These are phyloP conservation scores for Porites australiensis DNA, from an alignment of 64 coral and sea anemone species.

Conservation along the genomic window DNA sequence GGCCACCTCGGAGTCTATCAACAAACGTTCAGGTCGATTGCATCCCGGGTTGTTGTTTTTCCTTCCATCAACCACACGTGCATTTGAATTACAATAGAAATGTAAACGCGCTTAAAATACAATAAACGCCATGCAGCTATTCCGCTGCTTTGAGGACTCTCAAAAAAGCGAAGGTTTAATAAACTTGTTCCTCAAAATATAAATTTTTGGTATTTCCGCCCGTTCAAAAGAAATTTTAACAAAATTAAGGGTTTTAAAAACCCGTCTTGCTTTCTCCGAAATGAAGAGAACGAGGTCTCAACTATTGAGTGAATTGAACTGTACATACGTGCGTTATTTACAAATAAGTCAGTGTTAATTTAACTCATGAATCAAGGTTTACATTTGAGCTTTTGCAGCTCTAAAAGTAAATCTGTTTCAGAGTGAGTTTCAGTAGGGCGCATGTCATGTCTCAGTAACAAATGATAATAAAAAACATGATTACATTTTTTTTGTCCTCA, in stretches of 20 bases:
- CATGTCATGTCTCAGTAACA: not conserved
- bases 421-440: too few relatives aligned
- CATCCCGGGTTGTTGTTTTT: not conserved
- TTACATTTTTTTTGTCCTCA: not conserved
- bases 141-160: too few relatives aligned
- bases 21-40: not conserved
- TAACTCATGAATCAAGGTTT: not conserved
- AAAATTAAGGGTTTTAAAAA: not conserved
- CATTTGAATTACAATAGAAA: conserved; percentile 38
- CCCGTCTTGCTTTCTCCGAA: not conserved
- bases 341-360: not conserved
- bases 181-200: too few relatives aligned
- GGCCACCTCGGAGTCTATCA: not conserved
- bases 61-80: not conserved
- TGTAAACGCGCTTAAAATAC: not conserved
- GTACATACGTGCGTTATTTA: conserved; percentile 18
- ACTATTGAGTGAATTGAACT: not conserved
- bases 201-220: too few relatives aligned
- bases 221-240: too few relatives aligned
- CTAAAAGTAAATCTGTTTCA: too few relatives aligned
- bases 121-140: not conserved
- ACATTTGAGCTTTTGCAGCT: not conserved
- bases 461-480: not conserved
- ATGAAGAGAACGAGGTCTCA: not conserved
- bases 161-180: not conserved